Evolutionary conservation across 2,113 vertebrate genomes (phyloP).

Genomic region (Columba livia): DNA sequence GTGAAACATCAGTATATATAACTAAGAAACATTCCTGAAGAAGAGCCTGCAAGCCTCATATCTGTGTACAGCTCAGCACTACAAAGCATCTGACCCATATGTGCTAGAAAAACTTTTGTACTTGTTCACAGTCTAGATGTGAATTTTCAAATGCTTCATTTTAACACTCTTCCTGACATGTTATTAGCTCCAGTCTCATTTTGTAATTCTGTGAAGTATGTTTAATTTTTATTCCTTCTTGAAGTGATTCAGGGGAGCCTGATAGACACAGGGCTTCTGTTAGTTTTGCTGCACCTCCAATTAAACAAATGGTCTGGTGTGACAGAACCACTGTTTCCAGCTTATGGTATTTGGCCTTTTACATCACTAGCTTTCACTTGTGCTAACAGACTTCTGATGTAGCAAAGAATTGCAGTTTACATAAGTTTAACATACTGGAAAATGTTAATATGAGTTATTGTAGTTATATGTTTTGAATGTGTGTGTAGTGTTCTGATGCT

Average conservation of each 20-base stretch:
- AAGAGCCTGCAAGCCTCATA: background rate
- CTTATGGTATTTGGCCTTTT: background rate
- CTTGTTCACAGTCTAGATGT: background rate
- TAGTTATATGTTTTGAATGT: background rate
- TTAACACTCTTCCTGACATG: background rate
- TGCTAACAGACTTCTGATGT: too few species aligned
- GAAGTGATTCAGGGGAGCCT: rapidly evolving
- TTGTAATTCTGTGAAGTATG: background rate
- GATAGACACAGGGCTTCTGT: background rate
- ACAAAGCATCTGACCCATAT: background rate
- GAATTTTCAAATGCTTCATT: background rate
- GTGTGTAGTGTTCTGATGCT: background rate
- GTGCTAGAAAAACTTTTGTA: background rate
- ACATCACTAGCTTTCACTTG: background rate
- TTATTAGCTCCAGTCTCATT: background rate
- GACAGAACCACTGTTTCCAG: background rate
- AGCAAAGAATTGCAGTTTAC: background rate
- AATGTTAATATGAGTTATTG: background rate
- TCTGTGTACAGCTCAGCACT: background rate
- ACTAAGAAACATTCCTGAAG: background rate
- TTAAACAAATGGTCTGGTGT: background rate
- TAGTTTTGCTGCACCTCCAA: background rate
- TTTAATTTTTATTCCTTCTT: background rate
- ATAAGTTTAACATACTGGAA: background rate
- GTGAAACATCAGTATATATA: background rate